Evolutionary conservation across 2,888 invertebrate species (phyloP), one percentile per base, ranked within the genome.

Genomic region (Amiota minor): DNA sequence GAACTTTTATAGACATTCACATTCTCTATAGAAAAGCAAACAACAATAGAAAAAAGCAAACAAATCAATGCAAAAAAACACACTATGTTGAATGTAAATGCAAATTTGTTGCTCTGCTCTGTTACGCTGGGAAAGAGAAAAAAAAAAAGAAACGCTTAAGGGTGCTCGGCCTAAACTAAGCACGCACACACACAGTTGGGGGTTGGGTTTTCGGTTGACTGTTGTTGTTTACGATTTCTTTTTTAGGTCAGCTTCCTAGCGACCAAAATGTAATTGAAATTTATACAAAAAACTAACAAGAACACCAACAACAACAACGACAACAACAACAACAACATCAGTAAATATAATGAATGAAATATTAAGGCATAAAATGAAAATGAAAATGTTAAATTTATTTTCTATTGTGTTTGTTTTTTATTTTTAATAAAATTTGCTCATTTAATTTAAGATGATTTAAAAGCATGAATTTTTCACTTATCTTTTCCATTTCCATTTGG

Each of bases 51-150:
- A n/a, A 59, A 16, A 11, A 16, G 20, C 16, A 59, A 18, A 20
- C 59, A 59, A 59, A n/a, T 10, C 18, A 56, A 20, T n/a, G 53
- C 18, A 59, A 35, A 35, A 35, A 35, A 35, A 20, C 0, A 59
- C 20, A 59, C 1, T 6, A 35, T 8, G n/a, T n/a, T n/a, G n/a
- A 6, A 35, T 35, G 35, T 35, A 35, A 59, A 59, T 59, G 20
- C 59, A 59, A 59, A 59, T 59, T 59, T 59, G 59, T 59, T 59
- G 59, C 59, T 20, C 3, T n/a, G 3, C 1, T n/a, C 8, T 56
- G 18, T 55, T 14, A 16, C 10, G 16, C 8, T 53, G 16, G 8
- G 16, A 4, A 50, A 4, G 4, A 50, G 10, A 10, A 53, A 16
- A 4, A 50, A 50, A 53, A 10, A 53, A 16, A 8, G 10, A 53